Conservation (phyloP, 2,113 vertebrate genomes). For the Vimba vimba region DNA sequence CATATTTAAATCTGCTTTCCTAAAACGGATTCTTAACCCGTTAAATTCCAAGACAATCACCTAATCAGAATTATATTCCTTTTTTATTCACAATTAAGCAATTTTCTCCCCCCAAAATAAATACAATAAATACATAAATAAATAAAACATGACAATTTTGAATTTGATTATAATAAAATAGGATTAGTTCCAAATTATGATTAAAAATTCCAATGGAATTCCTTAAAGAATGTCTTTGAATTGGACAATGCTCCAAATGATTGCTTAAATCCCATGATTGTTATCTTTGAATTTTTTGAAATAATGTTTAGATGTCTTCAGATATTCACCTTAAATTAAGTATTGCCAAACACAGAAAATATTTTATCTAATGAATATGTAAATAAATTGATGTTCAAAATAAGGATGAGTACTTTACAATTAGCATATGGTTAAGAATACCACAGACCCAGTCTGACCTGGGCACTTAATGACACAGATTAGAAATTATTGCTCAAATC, state of each 20-base stretch:
- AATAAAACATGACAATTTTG: not conserved
- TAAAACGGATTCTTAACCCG: not conserved
- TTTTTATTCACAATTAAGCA: not conserved
- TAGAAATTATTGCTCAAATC: slow-evolving; percentile 26
- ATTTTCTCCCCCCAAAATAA: not conserved
- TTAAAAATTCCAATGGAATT: not conserved
- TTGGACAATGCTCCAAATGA: not conserved
- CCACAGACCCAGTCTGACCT: not conserved
- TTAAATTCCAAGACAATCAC: not conserved
- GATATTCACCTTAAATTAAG: not conserved
- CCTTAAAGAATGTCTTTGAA: not conserved
- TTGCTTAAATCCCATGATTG: not conserved
- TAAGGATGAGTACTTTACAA: not conserved
- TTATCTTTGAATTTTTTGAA: not conserved
- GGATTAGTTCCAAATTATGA: not conserved
- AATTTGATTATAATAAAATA: not conserved
- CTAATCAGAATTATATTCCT: not conserved
- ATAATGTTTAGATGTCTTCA: not conserved
- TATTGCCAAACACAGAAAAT: not conserved
- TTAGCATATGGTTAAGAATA: slow-evolving; percentile 7
- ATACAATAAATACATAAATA: not conserved
- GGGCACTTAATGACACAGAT: not conserved
- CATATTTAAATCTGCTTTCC: not conserved
- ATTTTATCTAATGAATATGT: not conserved
- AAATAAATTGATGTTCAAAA: not conserved